Evolutionary conservation across 92 coral and sea anemone species (phyloP).

Genomic region (Porites lobata): DNA sequence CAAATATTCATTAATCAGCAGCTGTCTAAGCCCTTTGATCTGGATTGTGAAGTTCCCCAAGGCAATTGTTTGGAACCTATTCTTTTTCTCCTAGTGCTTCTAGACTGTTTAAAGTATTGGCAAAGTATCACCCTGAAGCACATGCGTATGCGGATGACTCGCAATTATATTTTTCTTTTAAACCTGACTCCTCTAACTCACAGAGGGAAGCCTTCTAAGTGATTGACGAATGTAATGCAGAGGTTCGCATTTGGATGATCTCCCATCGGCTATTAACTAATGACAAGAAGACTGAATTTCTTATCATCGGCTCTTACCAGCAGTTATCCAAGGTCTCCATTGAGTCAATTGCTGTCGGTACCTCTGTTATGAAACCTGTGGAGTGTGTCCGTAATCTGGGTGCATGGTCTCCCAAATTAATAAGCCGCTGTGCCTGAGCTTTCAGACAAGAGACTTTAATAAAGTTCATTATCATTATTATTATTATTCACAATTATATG

Average conservation of each 20-base stretch:
- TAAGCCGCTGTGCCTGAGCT: too few relatives aligned
- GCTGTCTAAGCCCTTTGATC: not conserved
- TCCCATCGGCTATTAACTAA: not conserved
- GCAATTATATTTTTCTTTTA: not conserved
- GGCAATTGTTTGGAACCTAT: not conserved
- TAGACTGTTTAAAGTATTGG: not conserved
- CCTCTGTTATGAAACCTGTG: not conserved
- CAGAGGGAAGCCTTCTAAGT: not conserved
- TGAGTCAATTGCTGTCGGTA: too few relatives aligned
- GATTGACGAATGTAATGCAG: too few relatives aligned
- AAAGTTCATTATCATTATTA: too few relatives aligned
- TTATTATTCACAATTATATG: slow-evolving; percentile 18
- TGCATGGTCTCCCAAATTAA: slow-evolving; percentile 17
- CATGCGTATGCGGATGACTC: not conserved
- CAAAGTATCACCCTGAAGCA: not conserved
- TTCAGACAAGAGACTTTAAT: too few relatives aligned
- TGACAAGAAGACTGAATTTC: not conserved
- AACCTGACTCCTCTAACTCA: not conserved
- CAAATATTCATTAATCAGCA: not conserved
- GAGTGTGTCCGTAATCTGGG: slow-evolving; percentile 48
- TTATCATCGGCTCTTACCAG: too few relatives aligned
- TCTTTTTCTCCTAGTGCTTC: not conserved
- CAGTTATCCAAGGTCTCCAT: too few relatives aligned
- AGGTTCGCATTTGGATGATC: not conserved
- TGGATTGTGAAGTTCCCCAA: slow-evolving; percentile 3